Conservation (phyloP, 2,113 vertebrate species). For the Pterocles burchelli region DNA sequence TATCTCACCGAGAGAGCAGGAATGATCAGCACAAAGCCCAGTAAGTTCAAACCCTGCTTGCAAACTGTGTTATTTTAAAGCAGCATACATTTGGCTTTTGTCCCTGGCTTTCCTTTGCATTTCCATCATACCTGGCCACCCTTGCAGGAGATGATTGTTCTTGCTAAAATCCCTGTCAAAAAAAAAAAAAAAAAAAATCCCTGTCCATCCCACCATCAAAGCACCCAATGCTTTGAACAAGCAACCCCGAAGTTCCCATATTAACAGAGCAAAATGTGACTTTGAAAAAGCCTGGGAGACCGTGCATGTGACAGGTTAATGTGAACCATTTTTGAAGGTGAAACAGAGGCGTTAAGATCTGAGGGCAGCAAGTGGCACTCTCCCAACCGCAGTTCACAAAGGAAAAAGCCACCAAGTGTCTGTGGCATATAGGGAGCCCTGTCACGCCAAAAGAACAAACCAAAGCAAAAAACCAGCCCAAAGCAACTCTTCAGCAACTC, state of each 20-base stretch:
- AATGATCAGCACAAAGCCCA: not conserved
- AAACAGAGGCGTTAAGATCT: not conserved
- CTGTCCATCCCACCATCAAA: not conserved
- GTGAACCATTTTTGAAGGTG: not conserved
- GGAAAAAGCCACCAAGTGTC: not conserved
- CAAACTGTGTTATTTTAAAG: not conserved
- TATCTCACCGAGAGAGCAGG: not conserved
- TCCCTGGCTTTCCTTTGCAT: not conserved
- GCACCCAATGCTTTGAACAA: not conserved
- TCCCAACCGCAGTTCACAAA: not conserved
- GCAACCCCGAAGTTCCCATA: not conserved
- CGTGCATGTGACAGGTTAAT: rapidly evolving
- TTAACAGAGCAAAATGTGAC: not conserved
- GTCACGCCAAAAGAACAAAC: no score
- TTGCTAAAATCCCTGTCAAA: not conserved
- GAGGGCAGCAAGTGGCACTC: not conserved
- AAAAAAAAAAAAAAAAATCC: not conserved
- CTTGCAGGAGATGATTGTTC: not conserved
- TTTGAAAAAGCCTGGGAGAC: not conserved
- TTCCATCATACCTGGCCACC: not conserved
- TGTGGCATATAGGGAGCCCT: not conserved
- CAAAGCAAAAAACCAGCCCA: no score
- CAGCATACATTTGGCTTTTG: not conserved
- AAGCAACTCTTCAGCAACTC: no score
- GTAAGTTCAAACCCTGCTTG: not conserved